Percentiles rank a stretch among this genome's conserved stretches.
Conservation (phyloP, 2,113 vertebrate genomes). For the Myrmecophaga tridactyla region DNA sequence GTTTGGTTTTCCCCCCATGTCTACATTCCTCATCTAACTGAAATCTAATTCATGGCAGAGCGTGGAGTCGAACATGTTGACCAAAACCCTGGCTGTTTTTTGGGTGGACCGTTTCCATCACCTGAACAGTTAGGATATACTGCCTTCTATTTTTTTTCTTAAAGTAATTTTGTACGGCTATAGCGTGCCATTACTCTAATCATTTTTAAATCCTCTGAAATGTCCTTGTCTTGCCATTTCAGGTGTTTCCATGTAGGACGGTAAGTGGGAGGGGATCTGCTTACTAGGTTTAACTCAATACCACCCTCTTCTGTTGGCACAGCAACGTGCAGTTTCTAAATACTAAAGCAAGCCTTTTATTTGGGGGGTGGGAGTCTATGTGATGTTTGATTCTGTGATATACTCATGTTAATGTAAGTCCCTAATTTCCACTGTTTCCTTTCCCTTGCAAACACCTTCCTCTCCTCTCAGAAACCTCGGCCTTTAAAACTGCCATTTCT, state of each 20-base stretch:
- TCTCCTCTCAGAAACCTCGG: background rate
- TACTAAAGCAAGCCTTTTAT: background rate
- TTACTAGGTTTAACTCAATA: background rate
- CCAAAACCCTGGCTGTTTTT: background rate
- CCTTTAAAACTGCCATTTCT: background rate
- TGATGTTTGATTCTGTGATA: background rate
- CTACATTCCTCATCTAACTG: background rate
- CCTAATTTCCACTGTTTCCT: background rate
- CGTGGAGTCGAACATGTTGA: background rate
- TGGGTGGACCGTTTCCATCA: background rate
- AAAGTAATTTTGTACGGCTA: background rate
- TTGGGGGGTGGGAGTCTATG: background rate
- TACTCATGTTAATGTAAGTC: background rate
- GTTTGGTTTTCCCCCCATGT: background rate
- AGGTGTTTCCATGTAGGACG: background rate
- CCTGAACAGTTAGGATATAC: background rate
- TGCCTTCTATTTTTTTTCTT: background rate
- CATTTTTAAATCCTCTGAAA: background rate
- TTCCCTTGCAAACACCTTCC: background rate
- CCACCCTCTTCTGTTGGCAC: conserved; percentile 14
- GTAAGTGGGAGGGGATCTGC: background rate
- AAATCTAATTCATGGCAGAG: background rate
- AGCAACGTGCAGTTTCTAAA: background rate
- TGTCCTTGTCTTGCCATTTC: background rate
- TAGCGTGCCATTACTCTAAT: background rate